Evolutionary conservation across 2,797 vertebrate species (phyloP).

Genomic region (Antennarius maculatus): DNA sequence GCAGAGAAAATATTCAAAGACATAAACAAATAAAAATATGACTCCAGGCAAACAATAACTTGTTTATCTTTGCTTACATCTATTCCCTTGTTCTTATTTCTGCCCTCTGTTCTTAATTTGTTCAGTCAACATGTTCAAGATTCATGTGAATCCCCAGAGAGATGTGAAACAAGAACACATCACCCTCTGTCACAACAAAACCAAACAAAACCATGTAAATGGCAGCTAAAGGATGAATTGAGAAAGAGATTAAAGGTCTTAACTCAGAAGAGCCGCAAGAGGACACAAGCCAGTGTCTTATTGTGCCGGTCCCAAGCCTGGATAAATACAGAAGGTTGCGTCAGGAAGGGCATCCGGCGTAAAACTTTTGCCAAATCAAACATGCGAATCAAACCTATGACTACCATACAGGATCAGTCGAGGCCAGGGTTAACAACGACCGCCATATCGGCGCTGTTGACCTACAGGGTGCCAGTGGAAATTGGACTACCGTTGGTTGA

Average conservation of each 20-base stretch:
- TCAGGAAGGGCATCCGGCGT: no score
- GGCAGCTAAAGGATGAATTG: slow-evolving; percentile 19
- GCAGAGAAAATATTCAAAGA: neutral
- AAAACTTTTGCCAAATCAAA: no score
- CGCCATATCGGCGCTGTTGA: no score
- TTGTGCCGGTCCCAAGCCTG: no score
- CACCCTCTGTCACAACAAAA: slow-evolving; percentile 29
- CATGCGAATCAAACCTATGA: no score
- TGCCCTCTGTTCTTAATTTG: slow-evolving; percentile 13
- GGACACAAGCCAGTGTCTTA: no score
- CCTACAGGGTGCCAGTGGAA: no score
- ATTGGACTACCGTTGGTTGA: no score
- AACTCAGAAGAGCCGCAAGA: slow-evolving; percentile 17
- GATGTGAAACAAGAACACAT: slow-evolving; percentile 28
- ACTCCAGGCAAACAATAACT: neutral
- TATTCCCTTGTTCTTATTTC: neutral
- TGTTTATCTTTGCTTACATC: neutral
- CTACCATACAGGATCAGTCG: no score
- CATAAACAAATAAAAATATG: neutral
- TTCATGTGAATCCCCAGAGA: slow-evolving; percentile 23
- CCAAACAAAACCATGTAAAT: slow-evolving; percentile 32
- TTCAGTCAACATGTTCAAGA: slow-evolving; percentile 7
- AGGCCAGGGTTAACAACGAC: no score
- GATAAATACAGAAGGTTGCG: no score
- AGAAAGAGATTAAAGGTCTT: slow-evolving; percentile 32